Evolutionary conservation across 2,113 vertebrate genomes (phyloP).

Genomic region (Lepus timidus): DNA sequence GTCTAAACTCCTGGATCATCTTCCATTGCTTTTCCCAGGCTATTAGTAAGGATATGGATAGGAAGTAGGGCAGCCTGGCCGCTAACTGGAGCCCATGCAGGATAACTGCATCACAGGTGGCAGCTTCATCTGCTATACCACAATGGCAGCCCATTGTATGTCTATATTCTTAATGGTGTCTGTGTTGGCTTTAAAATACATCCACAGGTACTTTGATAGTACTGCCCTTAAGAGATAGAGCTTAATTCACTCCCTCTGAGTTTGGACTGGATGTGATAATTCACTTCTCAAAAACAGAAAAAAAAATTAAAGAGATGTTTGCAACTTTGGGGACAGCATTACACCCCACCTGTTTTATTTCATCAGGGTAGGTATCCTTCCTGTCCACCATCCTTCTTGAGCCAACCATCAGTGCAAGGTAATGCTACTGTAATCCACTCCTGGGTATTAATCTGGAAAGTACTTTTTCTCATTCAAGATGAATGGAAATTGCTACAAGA

Average conservation of each 20-base stretch:
- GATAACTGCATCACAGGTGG: no score
- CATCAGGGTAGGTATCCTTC: not conserved
- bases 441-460: not conserved
- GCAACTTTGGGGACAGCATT: not conserved
- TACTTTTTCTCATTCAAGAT: not conserved
- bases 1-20: no score
- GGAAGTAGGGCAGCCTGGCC: no score
- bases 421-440: not conserved
- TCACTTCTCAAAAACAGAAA: no score
- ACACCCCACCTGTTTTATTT: not conserved
- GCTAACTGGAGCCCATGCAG: no score
- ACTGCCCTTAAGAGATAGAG: not conserved
- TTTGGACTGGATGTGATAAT: not conserved
- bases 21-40: no score
- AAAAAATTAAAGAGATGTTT: not conserved
- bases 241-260: not conserved
- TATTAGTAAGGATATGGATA: no score
- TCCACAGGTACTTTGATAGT: not conserved
- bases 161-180: not conserved
- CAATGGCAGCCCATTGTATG: not conserved
- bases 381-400: not conserved
- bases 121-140: no score
- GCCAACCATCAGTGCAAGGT: not conserved
- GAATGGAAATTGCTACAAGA: not conserved
- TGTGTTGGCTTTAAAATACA: not conserved